phyloP scores from a whole-genome alignment of 2,113 vertebrate genomes.

The Amphilophus citrinellus region DNA sequence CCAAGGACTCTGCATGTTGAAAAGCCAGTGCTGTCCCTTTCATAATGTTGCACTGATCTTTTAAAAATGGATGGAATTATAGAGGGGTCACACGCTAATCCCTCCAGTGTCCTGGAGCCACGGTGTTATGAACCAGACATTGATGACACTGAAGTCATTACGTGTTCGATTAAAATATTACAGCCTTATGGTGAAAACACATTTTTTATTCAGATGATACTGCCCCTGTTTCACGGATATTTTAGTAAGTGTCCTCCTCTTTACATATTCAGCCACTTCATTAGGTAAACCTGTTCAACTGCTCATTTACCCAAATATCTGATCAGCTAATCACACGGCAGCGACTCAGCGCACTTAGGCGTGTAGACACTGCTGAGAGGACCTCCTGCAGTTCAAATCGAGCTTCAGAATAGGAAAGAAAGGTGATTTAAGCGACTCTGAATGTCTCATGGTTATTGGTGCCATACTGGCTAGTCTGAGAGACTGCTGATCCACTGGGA shows the following conservation, averaged over 20 bases:
- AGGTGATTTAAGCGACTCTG: not conserved
- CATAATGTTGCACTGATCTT: conserved; percentile 21
- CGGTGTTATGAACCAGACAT: conserved; percentile 31
- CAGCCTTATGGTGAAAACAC: conserved; percentile 57
- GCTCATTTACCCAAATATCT: not conserved
- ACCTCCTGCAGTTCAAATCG: not conserved
- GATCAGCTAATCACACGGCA: not conserved
- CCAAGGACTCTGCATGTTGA: conserved; percentile 22
- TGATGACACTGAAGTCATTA: conserved; percentile 41
- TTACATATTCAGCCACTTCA: not conserved
- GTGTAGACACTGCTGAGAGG: not conserved
- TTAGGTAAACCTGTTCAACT: not conserved
- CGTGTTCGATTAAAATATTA: conserved; percentile 60
- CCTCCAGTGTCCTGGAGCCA: not conserved
- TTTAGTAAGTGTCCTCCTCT: conserved; percentile 72
- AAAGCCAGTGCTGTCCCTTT: not conserved
- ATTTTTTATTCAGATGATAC: conserved; percentile 74
- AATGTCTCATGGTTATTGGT: not conserved
- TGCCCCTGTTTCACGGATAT: conserved; percentile 65
- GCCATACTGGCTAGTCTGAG: not conserved
- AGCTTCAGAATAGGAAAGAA: not conserved
- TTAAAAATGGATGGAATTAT: conserved; percentile 17
- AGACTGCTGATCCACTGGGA: not conserved
- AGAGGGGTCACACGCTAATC: conserved; percentile 47
- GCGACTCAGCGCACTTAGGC: not conserved